A percentile compares a stretch with the other conserved stretches of the same genome.
Conservation (phyloP, 2,113 vertebrate genomes). For the Heptranchias perlo region DNA sequence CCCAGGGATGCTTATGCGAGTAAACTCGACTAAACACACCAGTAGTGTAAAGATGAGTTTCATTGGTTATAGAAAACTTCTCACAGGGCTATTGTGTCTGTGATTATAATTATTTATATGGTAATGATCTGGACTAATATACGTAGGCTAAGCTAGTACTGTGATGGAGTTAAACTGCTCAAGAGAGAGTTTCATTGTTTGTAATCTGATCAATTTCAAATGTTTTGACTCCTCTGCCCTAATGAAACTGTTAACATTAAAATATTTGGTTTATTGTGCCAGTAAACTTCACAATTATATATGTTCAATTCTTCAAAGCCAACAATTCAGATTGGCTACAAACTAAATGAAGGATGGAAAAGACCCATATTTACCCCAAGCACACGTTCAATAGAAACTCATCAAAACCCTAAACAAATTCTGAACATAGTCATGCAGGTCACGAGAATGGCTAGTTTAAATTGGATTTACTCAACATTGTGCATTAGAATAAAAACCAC, state of each 20-base stretch:
- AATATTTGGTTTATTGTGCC: neutral
- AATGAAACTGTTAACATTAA: neutral
- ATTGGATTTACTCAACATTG: neutral
- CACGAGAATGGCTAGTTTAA: neutral
- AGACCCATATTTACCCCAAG: neutral
- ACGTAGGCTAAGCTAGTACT: neutral
- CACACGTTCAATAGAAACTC: neutral
- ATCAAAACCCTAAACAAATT: neutral
- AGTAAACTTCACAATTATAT: slow-evolving; percentile 16
- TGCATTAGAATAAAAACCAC: neutral
- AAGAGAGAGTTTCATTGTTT: neutral
- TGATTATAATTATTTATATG: neutral
- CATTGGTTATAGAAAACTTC: slow-evolving; percentile 2
- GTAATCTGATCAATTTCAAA: neutral
- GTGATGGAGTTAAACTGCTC: slow-evolving; percentile 1
- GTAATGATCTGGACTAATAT: neutral
- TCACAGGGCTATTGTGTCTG: neutral
- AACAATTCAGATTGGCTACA: neutral
- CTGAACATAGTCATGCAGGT: neutral
- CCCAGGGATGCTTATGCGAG: slow-evolving; percentile 16
- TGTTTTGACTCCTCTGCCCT: neutral
- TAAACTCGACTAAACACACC: slow-evolving; percentile 28
- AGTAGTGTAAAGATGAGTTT: slow-evolving; percentile 10
- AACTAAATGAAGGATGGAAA: neutral
- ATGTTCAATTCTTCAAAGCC: neutral